Evolutionary conservation across 2,113 vertebrate species (phyloP).

Genomic region (Marmota monax): DNA sequence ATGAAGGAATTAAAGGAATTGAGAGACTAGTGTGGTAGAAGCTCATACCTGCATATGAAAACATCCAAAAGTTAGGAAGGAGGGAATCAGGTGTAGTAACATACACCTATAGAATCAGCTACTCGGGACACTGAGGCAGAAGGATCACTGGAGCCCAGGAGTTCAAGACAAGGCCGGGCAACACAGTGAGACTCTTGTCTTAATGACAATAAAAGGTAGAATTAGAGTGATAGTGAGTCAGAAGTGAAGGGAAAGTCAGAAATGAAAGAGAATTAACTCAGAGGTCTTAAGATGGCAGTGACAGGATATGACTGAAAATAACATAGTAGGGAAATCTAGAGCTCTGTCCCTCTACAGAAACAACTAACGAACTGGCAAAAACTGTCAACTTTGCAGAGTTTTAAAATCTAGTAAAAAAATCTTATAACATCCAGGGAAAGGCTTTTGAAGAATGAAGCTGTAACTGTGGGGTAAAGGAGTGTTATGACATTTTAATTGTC

Average conservation of each 20-base stretch:
- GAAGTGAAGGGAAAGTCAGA: not conserved
- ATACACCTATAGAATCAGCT: not conserved
- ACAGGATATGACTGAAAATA: slow-evolving; percentile 14
- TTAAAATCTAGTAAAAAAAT: slow-evolving; percentile 12
- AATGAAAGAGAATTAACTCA: not conserved
- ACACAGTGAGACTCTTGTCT: not conserved
- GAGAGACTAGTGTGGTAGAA: not conserved
- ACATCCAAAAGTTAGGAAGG: slow-evolving; percentile 40
- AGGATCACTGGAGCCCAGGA: not conserved
- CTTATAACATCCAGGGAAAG: not conserved
- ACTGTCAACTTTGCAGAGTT: slow-evolving; percentile 32
- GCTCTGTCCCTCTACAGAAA: not conserved
- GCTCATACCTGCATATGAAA: slow-evolving; percentile 32
- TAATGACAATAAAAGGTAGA: not conserved
- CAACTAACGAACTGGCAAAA: slow-evolving; percentile 18
- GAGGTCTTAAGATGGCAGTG: not conserved
- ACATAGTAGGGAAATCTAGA: not conserved
- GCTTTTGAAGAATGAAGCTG: not conserved
- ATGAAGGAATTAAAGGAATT: not conserved
- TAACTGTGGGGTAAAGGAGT: not conserved
- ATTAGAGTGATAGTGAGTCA: slow-evolving; percentile 10
- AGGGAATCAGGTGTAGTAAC: not conserved
- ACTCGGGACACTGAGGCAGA: not conserved
- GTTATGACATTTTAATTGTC: slow-evolving; percentile 1
- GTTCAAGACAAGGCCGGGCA: not conserved